These are phyloP conservation scores for Gambusia affinis DNA, from an alignment of 2,113 vertebrate species.

Conservation along the genomic window DNA sequence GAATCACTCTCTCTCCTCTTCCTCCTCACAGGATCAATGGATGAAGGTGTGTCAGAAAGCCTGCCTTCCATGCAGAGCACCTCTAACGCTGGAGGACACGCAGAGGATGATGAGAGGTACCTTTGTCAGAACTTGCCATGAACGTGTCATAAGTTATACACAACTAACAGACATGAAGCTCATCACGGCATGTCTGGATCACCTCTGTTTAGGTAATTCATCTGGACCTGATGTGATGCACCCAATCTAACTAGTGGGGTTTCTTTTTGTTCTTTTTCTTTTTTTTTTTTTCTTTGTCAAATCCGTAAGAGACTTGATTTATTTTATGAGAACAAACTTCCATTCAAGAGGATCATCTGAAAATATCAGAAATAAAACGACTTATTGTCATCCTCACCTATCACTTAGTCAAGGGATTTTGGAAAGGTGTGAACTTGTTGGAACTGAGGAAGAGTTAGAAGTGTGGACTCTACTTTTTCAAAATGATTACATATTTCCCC, in stretches of 20 bases:
- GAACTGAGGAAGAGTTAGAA: too few relatives aligned
- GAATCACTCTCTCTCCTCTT: neutral
- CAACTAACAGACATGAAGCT: conserved; percentile 17
- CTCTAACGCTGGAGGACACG: conserved; percentile 85
- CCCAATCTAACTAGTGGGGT: neutral
- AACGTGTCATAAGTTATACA: conserved; percentile 16
- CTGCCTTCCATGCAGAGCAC: conserved; percentile 89
- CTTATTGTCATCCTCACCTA: neutral
- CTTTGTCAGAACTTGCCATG: conserved; percentile 44
- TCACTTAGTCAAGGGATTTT: neutral
- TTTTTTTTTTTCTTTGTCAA: neutral
- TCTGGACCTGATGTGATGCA: conserved; percentile 10
- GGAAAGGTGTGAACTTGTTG: neutral
- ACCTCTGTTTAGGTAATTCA: conserved; percentile 30
- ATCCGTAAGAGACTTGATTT: neutral
- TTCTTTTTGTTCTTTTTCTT: too few relatives aligned
- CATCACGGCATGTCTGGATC: neutral
- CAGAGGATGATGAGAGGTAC: conserved; percentile 93
- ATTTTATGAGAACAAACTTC: neutral
- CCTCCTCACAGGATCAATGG: conserved; percentile 85
- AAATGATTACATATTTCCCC: too few relatives aligned
- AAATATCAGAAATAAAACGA: neutral
- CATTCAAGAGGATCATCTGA: conserved; percentile 1
- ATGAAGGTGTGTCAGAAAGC: conserved; percentile 92
- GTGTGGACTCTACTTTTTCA: too few relatives aligned